A percentile compares a stretch with the other conserved stretches of the same genome.
Conservation (phyloP, 2,113 vertebrate species). For the Odontesthes bonariensis region DNA sequence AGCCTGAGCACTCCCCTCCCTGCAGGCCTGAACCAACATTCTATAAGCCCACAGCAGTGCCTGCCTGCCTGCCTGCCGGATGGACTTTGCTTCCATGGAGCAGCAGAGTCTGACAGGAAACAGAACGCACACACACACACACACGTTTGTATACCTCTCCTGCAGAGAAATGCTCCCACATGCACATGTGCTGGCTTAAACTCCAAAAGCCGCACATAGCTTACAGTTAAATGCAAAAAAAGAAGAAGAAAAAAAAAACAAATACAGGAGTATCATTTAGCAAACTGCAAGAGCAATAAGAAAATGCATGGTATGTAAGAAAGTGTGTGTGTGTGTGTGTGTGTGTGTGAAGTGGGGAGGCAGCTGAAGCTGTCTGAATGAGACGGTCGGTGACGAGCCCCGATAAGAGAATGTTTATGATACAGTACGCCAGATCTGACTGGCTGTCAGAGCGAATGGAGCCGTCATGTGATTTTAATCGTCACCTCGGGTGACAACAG, state of each 20-base stretch:
- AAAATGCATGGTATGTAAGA: conserved; percentile 4
- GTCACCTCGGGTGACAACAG: conserved; percentile 65
- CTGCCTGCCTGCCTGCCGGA: conserved; percentile 47
- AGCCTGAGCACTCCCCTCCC: conserved; percentile 58
- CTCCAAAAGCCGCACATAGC: background rate
- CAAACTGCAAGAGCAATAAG: conserved; percentile 39
- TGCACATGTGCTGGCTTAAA: conserved; percentile 26
- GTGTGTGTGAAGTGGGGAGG: background rate
- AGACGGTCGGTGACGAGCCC: conserved; percentile 32
- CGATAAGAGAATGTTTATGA: conserved; percentile 67
- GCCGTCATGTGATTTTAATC: conserved; percentile 61
- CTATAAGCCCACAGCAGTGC: conserved; percentile 61
- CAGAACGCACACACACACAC: conserved; percentile 43
- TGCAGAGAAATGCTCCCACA: conserved; percentile 21
- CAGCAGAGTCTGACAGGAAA: conserved; percentile 63
- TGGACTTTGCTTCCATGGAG: conserved; percentile 54
- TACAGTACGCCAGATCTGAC: conserved; percentile 54
- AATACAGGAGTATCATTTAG: conserved; percentile 47
- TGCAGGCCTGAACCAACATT: conserved; percentile 74
- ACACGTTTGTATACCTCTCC: conserved; percentile 18
- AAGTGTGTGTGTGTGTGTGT: conserved; percentile 6
- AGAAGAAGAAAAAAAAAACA: conserved; percentile 1
- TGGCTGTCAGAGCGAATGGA: conserved; percentile 61
- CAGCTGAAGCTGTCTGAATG: conserved; percentile 26
- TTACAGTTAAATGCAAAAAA: conserved; percentile 27